Conservation (phyloP, 2,888 invertebrate species). For the Xiphydria camelus region DNA sequence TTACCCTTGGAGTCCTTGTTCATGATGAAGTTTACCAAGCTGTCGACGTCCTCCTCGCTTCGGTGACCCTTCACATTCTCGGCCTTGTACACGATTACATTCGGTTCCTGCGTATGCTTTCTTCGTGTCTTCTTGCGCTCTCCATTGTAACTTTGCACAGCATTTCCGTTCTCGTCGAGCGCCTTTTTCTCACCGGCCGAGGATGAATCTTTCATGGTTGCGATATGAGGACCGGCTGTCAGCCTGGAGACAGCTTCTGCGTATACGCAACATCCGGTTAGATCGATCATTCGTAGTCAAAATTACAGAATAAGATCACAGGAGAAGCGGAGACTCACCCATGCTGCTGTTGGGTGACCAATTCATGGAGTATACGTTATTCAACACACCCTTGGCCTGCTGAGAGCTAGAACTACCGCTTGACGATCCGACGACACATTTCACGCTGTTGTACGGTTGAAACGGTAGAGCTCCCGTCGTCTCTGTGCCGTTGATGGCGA, state of each 20-base stretch:
- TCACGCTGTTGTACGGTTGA: conserved; percentile 49
- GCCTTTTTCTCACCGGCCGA: conserved; percentile 62
- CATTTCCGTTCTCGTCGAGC: conserved; percentile 81
- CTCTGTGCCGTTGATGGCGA: conserved; percentile 43
- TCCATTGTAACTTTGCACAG: conserved; percentile 61
- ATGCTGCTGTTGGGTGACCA: conserved; percentile 50
- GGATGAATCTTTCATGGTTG: conserved; percentile 38
- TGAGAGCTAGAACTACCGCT: conserved; percentile 36
- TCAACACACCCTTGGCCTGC: conserved; percentile 40
- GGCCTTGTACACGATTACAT: conserved; percentile 56
- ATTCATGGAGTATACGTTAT: conserved; percentile 45
- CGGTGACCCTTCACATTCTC: conserved; percentile 77
- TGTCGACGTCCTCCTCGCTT: conserved; percentile 76
- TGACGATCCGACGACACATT: conserved; percentile 45
- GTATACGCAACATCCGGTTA: conserved; percentile 7
- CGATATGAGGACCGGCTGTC: conserved; percentile 37
- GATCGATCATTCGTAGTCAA: too few relatives aligned
- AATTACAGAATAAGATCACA: background rate
- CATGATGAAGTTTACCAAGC: conserved; percentile 77
- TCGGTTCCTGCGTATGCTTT: conserved; percentile 51
- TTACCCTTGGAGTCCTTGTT: conserved; percentile 59
- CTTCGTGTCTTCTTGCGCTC: conserved; percentile 49
- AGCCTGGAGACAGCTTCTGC: conserved; percentile 37
- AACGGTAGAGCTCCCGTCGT: conserved; percentile 37
- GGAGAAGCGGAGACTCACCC: conserved; percentile 36